Percentiles rank a stretch among this genome's conserved stretches.
phyloP scores from a whole-genome alignment of 2,888 invertebrate genomes.

The Pyrgus malvae region DNA sequence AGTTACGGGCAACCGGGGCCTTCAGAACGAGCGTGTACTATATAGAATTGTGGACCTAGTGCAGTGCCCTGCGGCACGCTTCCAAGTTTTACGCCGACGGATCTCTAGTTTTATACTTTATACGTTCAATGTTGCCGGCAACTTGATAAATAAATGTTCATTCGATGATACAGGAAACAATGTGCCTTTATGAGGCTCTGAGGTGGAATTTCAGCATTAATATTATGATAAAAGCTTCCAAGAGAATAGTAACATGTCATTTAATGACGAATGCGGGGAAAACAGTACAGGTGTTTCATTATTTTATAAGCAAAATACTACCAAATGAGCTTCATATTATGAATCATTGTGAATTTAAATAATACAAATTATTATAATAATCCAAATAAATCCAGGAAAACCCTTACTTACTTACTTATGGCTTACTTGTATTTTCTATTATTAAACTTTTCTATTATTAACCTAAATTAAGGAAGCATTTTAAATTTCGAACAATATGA shows the following conservation, averaged over 20 bases:
- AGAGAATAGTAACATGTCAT: not conserved
- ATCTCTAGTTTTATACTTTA: slow-evolving; percentile 40
- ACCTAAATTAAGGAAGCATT: no score
- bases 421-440: no score
- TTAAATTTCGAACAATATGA: no score
- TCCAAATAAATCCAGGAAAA: no score
- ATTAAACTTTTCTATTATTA: no score
- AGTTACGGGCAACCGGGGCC: slow-evolving; percentile 37
- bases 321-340: no score
- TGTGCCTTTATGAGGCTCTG: slow-evolving; percentile 9
- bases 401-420: no score
- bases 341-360: no score
- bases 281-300: no score
- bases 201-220: not conserved
- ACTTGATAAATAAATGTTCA: slow-evolving; percentile 29
- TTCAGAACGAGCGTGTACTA: slow-evolving; percentile 35
- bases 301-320: no score
- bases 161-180: slow-evolving; percentile 23
- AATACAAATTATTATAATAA: no score
- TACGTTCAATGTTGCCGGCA: slow-evolving; percentile 21
- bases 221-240: slow-evolving; percentile 9
- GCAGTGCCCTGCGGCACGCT: slow-evolving; percentile 55
- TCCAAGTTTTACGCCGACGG: slow-evolving; percentile 44
- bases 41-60: slow-evolving; percentile 50
- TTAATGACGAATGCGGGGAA: not conserved